Conservation (phyloP, 2,888 invertebrate species). For the Eulithis prunata region DNA sequence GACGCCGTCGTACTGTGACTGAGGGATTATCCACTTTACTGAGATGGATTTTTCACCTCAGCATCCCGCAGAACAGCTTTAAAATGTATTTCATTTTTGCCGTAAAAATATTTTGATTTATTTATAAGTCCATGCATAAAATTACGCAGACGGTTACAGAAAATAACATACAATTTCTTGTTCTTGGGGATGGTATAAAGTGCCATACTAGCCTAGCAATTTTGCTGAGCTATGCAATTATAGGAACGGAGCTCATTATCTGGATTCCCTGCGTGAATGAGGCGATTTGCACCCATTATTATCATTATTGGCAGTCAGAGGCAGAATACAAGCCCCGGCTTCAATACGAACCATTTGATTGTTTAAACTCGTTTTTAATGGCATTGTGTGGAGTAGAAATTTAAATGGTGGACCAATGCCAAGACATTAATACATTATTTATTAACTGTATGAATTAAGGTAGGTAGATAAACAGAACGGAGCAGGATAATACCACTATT, state of each 20-base stretch:
- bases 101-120: slow-evolving; percentile 40
- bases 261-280: slow-evolving; percentile 29
- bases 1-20: slow-evolving; percentile 54
- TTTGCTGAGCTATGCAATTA: slow-evolving; percentile 32
- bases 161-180: slow-evolving; percentile 28
- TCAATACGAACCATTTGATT: slow-evolving; percentile 4
- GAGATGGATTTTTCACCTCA: slow-evolving; percentile 61
- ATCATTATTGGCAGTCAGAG: slow-evolving; percentile 23
- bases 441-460: no score
- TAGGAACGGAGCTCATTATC: slow-evolving; percentile 32
- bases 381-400: no score
- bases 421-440: no score
- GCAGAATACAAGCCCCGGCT: slow-evolving; percentile 6
- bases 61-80: slow-evolving; percentile 45
- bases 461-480: no score
- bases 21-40: slow-evolving; percentile 70
- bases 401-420: no score
- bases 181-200: slow-evolving; percentile 23
- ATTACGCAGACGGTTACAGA: slow-evolving; percentile 27
- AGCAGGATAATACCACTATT: slow-evolving; percentile 3
- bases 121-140: slow-evolving; percentile 28
- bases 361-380: background rate
- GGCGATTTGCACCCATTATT: slow-evolving; percentile 33
- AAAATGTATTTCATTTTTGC: slow-evolving; percentile 49
- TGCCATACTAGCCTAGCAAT: slow-evolving; percentile 25